Evolutionary conservation across 2,888 invertebrate genomes (phyloP), one percentile per base, ranked within the genome.

Genomic region (Tiphia femorata): DNA sequence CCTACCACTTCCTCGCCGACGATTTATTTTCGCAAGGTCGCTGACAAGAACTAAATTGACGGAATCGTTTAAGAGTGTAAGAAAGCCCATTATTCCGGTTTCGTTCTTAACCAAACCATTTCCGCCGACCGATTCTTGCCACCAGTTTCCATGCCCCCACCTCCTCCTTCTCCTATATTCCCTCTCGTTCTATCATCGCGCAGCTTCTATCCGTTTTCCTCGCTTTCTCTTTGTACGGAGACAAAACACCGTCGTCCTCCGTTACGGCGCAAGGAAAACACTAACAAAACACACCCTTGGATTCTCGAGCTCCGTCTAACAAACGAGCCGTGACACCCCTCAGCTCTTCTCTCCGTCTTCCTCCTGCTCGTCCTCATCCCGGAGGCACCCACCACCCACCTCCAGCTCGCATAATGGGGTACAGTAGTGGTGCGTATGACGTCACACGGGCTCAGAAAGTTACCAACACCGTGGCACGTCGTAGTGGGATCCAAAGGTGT

Each of bases 281-380:
- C 72, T 76, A 76, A 77, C 76, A 77, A 79, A 79, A 76, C 75
- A 75, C 64, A n/a, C 65, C 72, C 62, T 61, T 65, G 57, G 64
- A 63, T 62, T 62, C 64, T 57, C 60, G 51, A 66, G 60, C 62
- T 66, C 62, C 64, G 69, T 80, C 78, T 74, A 78, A 80, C 80
- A 80, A 81, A 81, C 78, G 79, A 80, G 78, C 74, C 73, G 67
- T 74, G 73, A 75, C 79, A 75, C 75, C 76, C 76, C 69, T 8
- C n/a, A n/a, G n/a, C n/a, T n/a, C n/a, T n/a, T n/a, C n/a, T n/a
- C n/a, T n/a, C n/a, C n/a, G n/a, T n/a, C 40, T 23, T 46, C 50
- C 21, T 35, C 53, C 53, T 25, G 40, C 41, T 25, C 20, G 37
- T 25, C 40, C 43, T 48, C 21, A n/a, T 35, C 16, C 17, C 23